phyloP scores from a whole-genome alignment of 2,888 invertebrate species.

The Trissolcus brochymenae region DNA sequence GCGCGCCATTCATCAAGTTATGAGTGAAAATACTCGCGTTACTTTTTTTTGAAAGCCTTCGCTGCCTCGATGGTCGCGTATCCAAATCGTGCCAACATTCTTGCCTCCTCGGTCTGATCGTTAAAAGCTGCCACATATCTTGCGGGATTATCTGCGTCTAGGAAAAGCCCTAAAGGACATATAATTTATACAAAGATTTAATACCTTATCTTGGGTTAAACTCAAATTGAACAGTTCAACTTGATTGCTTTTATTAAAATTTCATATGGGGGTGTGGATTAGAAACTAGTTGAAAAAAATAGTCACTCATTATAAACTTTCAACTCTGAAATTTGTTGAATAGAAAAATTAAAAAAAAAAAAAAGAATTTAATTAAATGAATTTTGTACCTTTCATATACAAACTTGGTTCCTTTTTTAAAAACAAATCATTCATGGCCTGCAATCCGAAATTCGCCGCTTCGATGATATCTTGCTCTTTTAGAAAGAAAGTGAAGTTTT shows the following conservation, averaged over 20 bases:
- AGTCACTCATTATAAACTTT: too few species aligned
- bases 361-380: too few species aligned
- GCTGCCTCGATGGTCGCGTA: constrained; percentile 84
- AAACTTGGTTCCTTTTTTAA: constrained; percentile 79
- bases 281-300: neutral
- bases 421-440: constrained; percentile 82
- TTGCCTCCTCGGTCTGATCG: constrained; percentile 81
- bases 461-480: constrained; percentile 79
- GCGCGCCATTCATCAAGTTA: too few species aligned
- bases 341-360: constrained; percentile 54
- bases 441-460: constrained; percentile 83
- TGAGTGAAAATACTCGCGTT: constrained; percentile 67
- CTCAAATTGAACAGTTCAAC: neutral
- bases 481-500: constrained; percentile 38
- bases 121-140: constrained; percentile 85
- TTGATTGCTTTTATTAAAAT: neutral
- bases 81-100: constrained; percentile 81
- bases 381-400: constrained; percentile 79
- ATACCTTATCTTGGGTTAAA: constrained; percentile 1
- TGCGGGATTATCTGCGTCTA: constrained; percentile 82
- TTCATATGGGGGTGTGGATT: neutral
- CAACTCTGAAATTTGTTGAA: neutral
- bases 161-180: constrained; percentile 79
- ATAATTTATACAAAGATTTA: constrained; percentile 28
- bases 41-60: constrained; percentile 80